Percentiles rank a stretch among this genome's conserved stretches.
These are phyloP conservation scores for Hedychridium roseum DNA, from an alignment of 2,888 invertebrate species.

Conservation along the genomic window DNA sequence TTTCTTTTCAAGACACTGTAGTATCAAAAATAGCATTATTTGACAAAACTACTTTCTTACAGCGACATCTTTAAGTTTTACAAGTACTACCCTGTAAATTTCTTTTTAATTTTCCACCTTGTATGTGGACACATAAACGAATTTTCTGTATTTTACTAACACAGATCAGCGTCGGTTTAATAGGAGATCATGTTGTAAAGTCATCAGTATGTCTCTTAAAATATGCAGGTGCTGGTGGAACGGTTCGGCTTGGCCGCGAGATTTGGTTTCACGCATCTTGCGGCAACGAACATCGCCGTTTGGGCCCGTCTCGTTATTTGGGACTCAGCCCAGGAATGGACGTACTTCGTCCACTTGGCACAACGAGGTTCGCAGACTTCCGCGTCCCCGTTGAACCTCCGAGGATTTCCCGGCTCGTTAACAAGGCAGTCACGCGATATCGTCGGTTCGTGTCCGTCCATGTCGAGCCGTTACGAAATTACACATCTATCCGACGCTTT, in stretches of 20 bases:
- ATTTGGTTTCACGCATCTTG: slow-evolving; percentile 67
- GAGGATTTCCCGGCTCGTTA: slow-evolving; percentile 63
- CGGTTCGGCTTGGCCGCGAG: slow-evolving; percentile 65
- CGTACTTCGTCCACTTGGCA: slow-evolving; percentile 64
- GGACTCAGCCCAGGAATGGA: slow-evolving; percentile 67
- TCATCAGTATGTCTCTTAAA: too few relatives aligned
- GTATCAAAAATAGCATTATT: too few relatives aligned
- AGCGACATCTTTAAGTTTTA: too few relatives aligned
- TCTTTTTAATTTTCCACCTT: too few relatives aligned
- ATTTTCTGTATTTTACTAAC: too few relatives aligned
- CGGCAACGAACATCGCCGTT: slow-evolving; percentile 67
- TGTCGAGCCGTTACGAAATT: background rate
- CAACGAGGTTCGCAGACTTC: slow-evolving; percentile 53
- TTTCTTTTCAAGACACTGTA: too few relatives aligned
- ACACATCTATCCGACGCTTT: too few relatives aligned
- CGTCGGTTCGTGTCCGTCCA: slow-evolving; percentile 39
- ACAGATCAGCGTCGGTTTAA: too few relatives aligned
- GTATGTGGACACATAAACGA: too few relatives aligned
- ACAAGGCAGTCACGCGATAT: slow-evolving; percentile 55
- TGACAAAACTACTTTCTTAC: too few relatives aligned
- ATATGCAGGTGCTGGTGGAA: slow-evolving; percentile 65
- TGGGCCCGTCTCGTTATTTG: slow-evolving; percentile 67
- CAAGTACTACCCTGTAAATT: too few relatives aligned
- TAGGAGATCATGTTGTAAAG: too few relatives aligned
- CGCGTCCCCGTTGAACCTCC: slow-evolving; percentile 61